phyloP scores from a whole-genome alignment of 2,888 invertebrate genomes.

The Nomada lathburiana region DNA sequence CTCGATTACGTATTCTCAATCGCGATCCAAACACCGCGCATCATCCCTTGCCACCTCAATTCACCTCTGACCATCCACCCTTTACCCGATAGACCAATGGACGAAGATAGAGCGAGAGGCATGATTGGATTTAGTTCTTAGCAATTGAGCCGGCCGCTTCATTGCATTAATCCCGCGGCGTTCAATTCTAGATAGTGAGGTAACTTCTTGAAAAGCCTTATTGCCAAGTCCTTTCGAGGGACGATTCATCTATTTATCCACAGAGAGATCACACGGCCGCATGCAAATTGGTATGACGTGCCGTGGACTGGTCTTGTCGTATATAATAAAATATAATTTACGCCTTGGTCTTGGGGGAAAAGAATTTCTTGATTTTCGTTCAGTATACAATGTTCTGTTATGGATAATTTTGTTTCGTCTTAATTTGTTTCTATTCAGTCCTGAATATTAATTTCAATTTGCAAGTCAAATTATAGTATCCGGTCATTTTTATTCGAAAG shows the following conservation, averaged over 20 bases:
- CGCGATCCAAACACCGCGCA: conserved; percentile 31
- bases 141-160: conserved; percentile 66
- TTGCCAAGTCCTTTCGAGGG: conserved; percentile 16
- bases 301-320: not conserved
- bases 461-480: too few relatives aligned
- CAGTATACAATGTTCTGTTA: too few relatives aligned
- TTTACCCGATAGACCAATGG: conserved; percentile 42
- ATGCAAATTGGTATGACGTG: conserved; percentile 13
- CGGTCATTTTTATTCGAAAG: too few relatives aligned
- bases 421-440: too few relatives aligned
- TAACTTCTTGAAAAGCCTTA: conserved; percentile 53
- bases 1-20: conserved; percentile 58
- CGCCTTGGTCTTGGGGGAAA: too few relatives aligned
- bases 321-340: not conserved
- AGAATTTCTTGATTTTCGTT: too few relatives aligned
- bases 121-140: conserved; percentile 70
- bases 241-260: conserved; percentile 22
- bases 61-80: conserved; percentile 8
- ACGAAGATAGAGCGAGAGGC: conserved; percentile 7
- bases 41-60: not conserved
- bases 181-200: conserved; percentile 37
- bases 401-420: too few relatives aligned
- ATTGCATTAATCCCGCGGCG: conserved; percentile 67
- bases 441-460: too few relatives aligned
- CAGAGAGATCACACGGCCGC: not conserved